Percentiles rank a stretch among this genome's conserved stretches.
Conservation (phyloP, 2,113 vertebrate species). For the Murina feae region DNA sequence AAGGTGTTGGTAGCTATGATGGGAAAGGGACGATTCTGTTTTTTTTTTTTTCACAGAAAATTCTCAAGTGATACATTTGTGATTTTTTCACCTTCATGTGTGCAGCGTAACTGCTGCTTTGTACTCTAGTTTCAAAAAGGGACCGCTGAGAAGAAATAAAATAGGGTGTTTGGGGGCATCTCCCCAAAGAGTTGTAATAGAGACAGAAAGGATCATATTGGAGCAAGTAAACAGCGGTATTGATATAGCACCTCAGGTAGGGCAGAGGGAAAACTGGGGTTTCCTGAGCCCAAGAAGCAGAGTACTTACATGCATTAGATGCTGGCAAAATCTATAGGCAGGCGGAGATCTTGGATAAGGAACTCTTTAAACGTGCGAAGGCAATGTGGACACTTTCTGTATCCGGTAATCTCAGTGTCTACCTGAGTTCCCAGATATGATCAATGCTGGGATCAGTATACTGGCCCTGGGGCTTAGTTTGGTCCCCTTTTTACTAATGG, state of each 20-base stretch:
- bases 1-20: background rate
- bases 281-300: background rate
- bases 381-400: background rate
- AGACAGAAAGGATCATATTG: background rate
- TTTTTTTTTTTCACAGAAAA: background rate
- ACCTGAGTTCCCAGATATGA: background rate
- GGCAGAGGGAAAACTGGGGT: background rate
- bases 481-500: background rate
- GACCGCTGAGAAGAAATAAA: background rate
- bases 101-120: background rate
- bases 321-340: background rate
- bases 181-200: background rate
- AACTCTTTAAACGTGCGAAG: background rate
- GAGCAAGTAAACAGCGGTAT: background rate
- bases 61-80: background rate
- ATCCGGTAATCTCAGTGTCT: background rate
- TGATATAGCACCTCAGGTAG: background rate
- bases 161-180: background rate
- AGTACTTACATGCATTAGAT: conserved; percentile 29
- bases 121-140: background rate
- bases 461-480: background rate
- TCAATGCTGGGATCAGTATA: background rate
- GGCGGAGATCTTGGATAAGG: background rate
- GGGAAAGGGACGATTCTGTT: background rate
- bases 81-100: background rate